These are phyloP conservation scores for Bubo bubo DNA, from an alignment of 2,113 vertebrate genomes.

Conservation along the genomic window DNA sequence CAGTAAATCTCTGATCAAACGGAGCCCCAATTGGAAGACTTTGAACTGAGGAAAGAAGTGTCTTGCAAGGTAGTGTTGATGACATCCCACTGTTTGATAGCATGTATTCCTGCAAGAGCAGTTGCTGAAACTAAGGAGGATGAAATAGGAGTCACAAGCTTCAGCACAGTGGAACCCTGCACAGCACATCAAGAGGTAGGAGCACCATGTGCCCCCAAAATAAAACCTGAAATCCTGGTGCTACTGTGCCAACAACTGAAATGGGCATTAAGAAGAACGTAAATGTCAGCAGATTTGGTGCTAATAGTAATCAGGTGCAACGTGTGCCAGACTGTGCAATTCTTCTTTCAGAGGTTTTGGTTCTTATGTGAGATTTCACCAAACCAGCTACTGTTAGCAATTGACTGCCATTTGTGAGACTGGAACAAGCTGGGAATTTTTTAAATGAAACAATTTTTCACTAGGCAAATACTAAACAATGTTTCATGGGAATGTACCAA, in stretches of 20 bases:
- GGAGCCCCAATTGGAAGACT: background rate
- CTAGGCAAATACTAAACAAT: background rate
- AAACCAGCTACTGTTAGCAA: background rate
- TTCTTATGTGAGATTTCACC: background rate
- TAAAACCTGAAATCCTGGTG: background rate
- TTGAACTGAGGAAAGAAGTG: background rate
- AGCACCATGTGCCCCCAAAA: background rate
- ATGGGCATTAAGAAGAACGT: background rate
- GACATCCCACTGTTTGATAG: background rate
- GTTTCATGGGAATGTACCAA: background rate
- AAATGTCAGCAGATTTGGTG: background rate
- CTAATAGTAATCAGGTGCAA: background rate
- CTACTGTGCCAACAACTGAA: background rate
- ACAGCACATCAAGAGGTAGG: background rate
- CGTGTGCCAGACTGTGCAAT: background rate
- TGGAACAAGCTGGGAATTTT: background rate
- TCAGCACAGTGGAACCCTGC: background rate
- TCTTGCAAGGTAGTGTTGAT: background rate
- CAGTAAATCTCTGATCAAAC: background rate
- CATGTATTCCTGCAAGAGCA: background rate
- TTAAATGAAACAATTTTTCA: background rate
- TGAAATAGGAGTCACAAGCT: background rate
- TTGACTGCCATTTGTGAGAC: background rate
- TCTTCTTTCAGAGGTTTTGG: background rate
- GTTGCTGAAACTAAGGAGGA: background rate